A percentile compares a stretch with the other conserved stretches of the same genome.
Conservation (phyloP, 2,888 invertebrate genomes). For the Sphaerophoria rueppellii region DNA sequence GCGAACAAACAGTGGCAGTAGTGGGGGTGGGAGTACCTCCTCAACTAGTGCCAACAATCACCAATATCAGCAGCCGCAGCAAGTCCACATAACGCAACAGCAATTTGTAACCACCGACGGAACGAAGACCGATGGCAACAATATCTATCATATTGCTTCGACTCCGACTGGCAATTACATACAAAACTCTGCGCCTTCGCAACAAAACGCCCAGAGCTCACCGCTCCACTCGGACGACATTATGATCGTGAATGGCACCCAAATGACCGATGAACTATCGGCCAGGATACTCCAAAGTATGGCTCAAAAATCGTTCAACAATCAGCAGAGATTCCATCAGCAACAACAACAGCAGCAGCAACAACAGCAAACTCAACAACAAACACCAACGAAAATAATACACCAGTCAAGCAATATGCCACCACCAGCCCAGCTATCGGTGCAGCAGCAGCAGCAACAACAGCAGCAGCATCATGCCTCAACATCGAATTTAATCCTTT, state of each 20-base stretch:
- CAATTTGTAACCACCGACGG: conserved; percentile 71
- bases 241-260: conserved; percentile 82
- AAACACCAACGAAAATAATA: conserved; percentile 52
- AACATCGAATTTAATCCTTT: conserved; percentile 77
- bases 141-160: conserved; percentile 71
- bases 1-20: conserved; percentile 56
- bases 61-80: conserved; percentile 66
- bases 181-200: conserved; percentile 63
- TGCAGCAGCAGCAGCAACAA: conserved; percentile 67
- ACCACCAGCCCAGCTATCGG: conserved; percentile 75
- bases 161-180: conserved; percentile 56
- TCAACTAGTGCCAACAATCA: conserved; percentile 40
- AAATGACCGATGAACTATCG: conserved; percentile 82
- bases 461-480: conserved; percentile 63
- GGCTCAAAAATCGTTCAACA: conserved; percentile 81
- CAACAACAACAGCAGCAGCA: conserved; percentile 75
- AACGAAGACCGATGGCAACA: conserved; percentile 65
- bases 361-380: conserved; percentile 69
- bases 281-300: conserved; percentile 82
- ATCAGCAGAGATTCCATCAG: conserved; percentile 77
- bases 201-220: conserved; percentile 68
- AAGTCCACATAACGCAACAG: conserved; percentile 67
- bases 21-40: not conserved
- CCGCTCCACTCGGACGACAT: conserved; percentile 78
- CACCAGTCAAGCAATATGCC: conserved; percentile 74